Conservation (phyloP, 2,888 invertebrate species). For the Cephus pulcher region DNA sequence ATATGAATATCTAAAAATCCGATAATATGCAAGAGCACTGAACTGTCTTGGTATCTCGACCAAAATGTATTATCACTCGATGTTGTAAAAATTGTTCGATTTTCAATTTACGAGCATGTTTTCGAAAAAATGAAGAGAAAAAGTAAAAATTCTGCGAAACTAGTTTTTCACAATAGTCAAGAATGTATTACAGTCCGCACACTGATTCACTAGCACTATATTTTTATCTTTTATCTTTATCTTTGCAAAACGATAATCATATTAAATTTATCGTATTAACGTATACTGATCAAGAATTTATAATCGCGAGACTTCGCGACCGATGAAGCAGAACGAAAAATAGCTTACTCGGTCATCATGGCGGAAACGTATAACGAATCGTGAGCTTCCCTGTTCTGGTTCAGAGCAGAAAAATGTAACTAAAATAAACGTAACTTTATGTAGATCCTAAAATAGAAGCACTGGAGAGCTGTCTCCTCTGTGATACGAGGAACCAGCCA, state of each 20-base stretch:
- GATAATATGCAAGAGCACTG: not conserved
- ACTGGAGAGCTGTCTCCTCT: constrained; percentile 39
- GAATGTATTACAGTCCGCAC: not conserved
- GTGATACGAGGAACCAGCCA: constrained; percentile 24
- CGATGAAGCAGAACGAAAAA: constrained; percentile 11
- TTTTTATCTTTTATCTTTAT: not conserved
- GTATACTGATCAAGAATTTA: not conserved
- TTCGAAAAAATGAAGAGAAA: not conserved
- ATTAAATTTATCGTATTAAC: not conserved
- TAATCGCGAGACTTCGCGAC: not conserved
- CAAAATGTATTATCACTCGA: not conserved
- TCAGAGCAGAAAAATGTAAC: constrained; percentile 44
- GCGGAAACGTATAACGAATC: constrained; percentile 22
- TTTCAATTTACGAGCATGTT: not conserved
- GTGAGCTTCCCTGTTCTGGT: constrained; percentile 23
- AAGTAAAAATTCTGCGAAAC: not conserved
- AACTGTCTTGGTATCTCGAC: not conserved
- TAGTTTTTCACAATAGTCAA: not conserved
- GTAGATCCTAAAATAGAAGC: constrained; percentile 21
- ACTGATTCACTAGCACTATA: not conserved
- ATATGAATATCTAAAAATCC: not conserved
- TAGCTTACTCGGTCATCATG: constrained; percentile 46
- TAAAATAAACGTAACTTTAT: constrained; percentile 42
- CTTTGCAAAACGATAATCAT: not conserved
- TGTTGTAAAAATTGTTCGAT: not conserved